Evolutionary conservation across 2,888 invertebrate species (phyloP).

Genomic region (Cosmia trapezina): DNA sequence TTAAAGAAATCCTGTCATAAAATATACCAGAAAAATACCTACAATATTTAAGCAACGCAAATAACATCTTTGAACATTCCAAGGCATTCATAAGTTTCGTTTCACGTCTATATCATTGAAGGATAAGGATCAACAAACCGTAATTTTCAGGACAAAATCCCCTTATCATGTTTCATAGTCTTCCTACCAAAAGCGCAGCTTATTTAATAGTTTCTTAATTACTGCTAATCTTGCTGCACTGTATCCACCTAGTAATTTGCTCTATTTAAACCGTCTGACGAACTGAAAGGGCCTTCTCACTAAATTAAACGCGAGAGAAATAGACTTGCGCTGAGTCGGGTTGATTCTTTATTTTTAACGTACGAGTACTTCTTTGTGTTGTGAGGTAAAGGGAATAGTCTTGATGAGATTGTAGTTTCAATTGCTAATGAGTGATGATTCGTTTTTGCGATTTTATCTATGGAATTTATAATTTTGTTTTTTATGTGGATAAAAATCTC

Average conservation of each 20-base stretch:
- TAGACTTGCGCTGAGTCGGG: conserved; percentile 41
- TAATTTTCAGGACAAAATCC: conserved; percentile 31
- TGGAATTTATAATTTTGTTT: no score
- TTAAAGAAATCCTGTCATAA: neutral
- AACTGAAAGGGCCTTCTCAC: conserved; percentile 66
- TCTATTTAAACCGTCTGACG: conserved; percentile 74
- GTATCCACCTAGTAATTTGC: conserved; percentile 79
- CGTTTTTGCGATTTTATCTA: neutral
- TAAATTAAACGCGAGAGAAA: conserved; percentile 65
- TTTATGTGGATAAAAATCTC: no score
- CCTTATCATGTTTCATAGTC: conserved; percentile 30
- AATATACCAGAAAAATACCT: neutral
- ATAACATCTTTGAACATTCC: neutral
- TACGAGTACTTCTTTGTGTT: conserved; percentile 11
- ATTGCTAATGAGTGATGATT: neutral
- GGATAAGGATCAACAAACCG: conserved; percentile 16
- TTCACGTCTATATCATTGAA: conserved; percentile 12
- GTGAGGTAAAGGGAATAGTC: neutral
- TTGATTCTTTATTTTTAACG: conserved; percentile 26
- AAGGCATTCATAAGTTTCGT: neutral
- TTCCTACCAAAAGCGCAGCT: conserved; percentile 65
- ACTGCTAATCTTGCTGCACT: conserved; percentile 78
- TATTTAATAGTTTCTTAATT: conserved; percentile 84
- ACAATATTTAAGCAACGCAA: neutral
- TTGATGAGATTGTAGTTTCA: neutral